Conservation (phyloP, 2,797 vertebrate genomes). For the Geotria australis region DNA sequence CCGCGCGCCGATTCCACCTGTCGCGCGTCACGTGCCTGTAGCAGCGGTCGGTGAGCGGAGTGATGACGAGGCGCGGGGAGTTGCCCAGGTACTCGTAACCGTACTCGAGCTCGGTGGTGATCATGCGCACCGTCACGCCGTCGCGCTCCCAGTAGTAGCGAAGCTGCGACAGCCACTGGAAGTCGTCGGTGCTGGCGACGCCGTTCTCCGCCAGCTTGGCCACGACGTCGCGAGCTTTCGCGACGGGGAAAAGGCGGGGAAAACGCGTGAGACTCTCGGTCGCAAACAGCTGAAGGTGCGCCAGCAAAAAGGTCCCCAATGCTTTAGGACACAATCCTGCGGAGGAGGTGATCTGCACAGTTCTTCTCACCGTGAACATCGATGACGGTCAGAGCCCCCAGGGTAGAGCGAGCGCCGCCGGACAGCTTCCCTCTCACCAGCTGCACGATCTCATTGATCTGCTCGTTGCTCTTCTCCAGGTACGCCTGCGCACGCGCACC, state of each 20-base stretch:
- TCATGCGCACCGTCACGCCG: slow-evolving; percentile 47
- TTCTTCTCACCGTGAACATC: slow-evolving; percentile 71
- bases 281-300: no score
- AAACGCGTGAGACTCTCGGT: no score
- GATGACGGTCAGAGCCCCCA: slow-evolving; percentile 55
- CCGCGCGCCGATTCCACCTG: no score
- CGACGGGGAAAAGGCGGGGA: background rate
- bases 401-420: slow-evolving; percentile 45
- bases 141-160: slow-evolving; percentile 44
- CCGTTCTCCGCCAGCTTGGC: slow-evolving; percentile 24
- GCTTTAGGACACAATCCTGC: no score
- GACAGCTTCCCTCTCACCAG: slow-evolving; percentile 52
- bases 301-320: background rate
- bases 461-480: slow-evolving; percentile 36
- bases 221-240: slow-evolving; percentile 44
- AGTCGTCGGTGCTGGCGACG: slow-evolving; percentile 36
- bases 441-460: slow-evolving; percentile 52
- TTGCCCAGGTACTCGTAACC: slow-evolving; percentile 85
- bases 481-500: slow-evolving; percentile 16
- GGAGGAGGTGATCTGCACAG: no score
- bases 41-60: slow-evolving; percentile 59
- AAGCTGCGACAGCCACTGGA: slow-evolving; percentile 69
- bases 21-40: slow-evolving; percentile 27
- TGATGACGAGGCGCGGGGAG: slow-evolving; percentile 53
- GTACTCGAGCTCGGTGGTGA: slow-evolving; percentile 46